A percentile compares a stretch with the other conserved stretches of the same genome.
These are phyloP conservation scores for Carpatolechia fugitivella DNA, from an alignment of 2,888 invertebrate genomes.

Conservation along the genomic window DNA sequence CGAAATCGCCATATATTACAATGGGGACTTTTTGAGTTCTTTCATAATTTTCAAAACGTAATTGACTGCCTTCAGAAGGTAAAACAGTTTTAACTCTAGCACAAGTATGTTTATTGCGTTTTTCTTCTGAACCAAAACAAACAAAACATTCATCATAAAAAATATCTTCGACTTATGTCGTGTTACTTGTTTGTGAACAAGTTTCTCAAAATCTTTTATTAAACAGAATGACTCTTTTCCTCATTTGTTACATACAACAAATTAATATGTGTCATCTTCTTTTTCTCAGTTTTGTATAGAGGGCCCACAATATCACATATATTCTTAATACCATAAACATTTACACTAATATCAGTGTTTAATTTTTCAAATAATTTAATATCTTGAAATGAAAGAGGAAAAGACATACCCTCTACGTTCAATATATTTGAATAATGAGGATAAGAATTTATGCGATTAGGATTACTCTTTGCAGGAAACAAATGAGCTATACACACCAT, in stretches of 20 bases:
- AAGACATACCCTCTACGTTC: conserved; percentile 18
- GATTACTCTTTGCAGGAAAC: conserved; percentile 17
- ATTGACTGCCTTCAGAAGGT: too few species aligned
- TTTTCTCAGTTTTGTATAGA: neutral
- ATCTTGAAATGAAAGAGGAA: conserved; percentile 21
- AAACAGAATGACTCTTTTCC: conserved; percentile 11
- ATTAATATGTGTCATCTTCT: neutral
- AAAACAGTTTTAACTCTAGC: too few species aligned
- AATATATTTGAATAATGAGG: conserved; percentile 17
- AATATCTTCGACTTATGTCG: neutral
- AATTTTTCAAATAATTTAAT: conserved; percentile 22
- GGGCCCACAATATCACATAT: neutral
- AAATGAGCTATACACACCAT: conserved; percentile 19
- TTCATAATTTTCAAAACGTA: neutral
- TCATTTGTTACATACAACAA: neutral
- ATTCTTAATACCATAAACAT: conserved; percentile 21
- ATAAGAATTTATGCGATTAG: conserved; percentile 19
- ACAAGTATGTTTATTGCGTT: too few species aligned
- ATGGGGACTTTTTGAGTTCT: neutral
- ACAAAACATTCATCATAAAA: neutral
- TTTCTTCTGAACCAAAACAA: too few species aligned
- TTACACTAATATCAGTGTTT: conserved; percentile 20
- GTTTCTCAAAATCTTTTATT: conserved; percentile 8
- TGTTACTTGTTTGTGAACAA: conserved; percentile 2
- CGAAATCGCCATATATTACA: neutral